Evolutionary conservation across 2,797 vertebrate genomes (phyloP).

Genomic region (Amphiprion clarkii): DNA sequence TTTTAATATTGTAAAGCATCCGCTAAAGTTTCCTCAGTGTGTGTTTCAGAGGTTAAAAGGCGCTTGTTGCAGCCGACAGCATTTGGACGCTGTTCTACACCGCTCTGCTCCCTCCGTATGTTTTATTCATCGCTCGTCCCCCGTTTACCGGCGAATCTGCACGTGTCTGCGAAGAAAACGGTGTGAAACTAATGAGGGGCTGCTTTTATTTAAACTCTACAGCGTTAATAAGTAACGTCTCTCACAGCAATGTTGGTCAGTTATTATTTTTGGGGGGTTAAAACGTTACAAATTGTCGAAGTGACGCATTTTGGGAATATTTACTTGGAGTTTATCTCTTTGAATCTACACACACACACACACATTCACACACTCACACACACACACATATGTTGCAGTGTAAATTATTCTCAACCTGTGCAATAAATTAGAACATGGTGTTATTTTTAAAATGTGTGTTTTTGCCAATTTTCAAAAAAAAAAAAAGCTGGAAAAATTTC

Average conservation of each 20-base stretch:
- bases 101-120: not conserved
- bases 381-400: not conserved
- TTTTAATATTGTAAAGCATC: no score
- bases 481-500: not conserved
- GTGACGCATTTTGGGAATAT: not conserved
- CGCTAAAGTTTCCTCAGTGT: not conserved
- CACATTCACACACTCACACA: no score
- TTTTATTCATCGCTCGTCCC: conserved; percentile 13
- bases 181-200: not conserved
- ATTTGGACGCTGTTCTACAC: not conserved
- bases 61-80: not conserved
- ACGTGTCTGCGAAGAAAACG: not conserved
- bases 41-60: conserved; percentile 19
- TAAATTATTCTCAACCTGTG: not conserved
- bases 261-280: conserved; percentile 53
- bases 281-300: conserved; percentile 48
- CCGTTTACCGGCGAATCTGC: not conserved
- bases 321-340: not conserved
- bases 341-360: not conserved
- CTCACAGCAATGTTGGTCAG: conserved; percentile 23
- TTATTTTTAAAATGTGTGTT: not conserved
- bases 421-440: not conserved
- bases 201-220: not conserved
- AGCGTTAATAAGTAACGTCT: conserved; percentile 55
- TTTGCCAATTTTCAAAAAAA: not conserved